Base-by-base conservation (phyloP, 2,113 vertebrate genomes). In the Rhagologus leucostigma region DNA sequence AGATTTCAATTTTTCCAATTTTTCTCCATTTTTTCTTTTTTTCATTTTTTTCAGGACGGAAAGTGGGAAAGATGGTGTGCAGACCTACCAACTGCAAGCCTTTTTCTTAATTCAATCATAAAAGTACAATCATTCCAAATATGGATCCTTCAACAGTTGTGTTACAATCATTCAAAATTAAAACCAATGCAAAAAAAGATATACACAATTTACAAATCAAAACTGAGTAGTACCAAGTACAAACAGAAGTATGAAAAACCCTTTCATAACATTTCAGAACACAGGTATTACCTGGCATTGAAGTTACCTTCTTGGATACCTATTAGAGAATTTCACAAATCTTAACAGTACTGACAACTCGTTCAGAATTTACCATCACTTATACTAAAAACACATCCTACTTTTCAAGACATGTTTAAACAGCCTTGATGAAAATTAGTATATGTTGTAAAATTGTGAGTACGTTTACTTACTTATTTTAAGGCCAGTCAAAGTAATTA, bases 181-280 rank as follows among this genome's bases (percentile, higher is more conserved):
- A 93, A 93, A 77, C 8, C 33, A 60, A 64, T 10, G 8, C n/a
- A 87, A 57, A 78, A 64, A 42, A 35, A 6, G 0, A 65, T 32
- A 67, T 3, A 79, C 2, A 59, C 56, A 63, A 93, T 55, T 95
- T 65, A 95, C 76, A 96, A 69, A 87, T 96, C 37, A 53, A 79
- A 95, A 91, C 39, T 86, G 76, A 97, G 82, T 39, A 86, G 77
- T 74, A 57, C 67, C 53, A 89, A 95, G 79, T 84, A 89, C 73
- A 96, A 91, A 75, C 26, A 85, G 23, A 89, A 95, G 39, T 37
- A 89, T 77, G 71, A 50, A 96, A 96, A 97, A 63, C 16, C 42
- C 75, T 96, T 97, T 97, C 93, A 96, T 37, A 97, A 94, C 84
- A 94, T 94, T 97, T 96, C 94, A 96, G 94, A 92, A 69, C 63